phyloP scores from a whole-genome alignment of 2,113 vertebrate genomes.

The Misgurnus anguillicaudatus region DNA sequence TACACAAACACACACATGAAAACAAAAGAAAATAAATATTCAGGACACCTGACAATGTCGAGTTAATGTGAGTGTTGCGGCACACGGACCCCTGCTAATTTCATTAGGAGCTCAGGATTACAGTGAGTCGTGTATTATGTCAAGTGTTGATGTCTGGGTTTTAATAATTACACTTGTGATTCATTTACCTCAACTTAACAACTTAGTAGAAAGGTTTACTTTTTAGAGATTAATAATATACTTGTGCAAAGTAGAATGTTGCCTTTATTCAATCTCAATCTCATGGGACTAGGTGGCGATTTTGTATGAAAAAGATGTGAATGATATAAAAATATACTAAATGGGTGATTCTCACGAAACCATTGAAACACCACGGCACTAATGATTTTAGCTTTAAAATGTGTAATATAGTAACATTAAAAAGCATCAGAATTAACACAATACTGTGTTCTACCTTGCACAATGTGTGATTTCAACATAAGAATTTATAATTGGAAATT shows the following conservation, averaged over 20 bases:
- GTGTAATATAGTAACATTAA: too few species aligned
- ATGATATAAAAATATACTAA: too few species aligned
- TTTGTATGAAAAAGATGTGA: too few species aligned
- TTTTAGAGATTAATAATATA: conserved; percentile 1
- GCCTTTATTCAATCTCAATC: neutral
- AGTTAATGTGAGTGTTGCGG: conserved; percentile 64
- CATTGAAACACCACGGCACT: too few species aligned
- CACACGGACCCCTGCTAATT: conserved; percentile 61
- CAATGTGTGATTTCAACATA: too few species aligned
- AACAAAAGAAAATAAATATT: conserved; percentile 73
- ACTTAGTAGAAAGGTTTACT: conserved; percentile 15
- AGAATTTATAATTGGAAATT: too few species aligned
- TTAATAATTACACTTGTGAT: conserved; percentile 16
- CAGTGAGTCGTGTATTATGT: conserved; percentile 60
- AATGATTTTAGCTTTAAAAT: too few species aligned
- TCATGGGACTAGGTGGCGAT: too few species aligned
- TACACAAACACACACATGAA: conserved; percentile 57
- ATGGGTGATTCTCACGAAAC: too few species aligned
- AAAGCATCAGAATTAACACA: too few species aligned
- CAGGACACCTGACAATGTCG: conserved; percentile 62
- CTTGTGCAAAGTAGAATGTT: neutral
- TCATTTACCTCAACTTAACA: conserved; percentile 7
- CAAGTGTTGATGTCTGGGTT: conserved; percentile 55
- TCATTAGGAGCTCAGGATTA: conserved; percentile 56
- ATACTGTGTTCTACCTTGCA: too few species aligned